phyloP scores from a whole-genome alignment of 2,888 invertebrate species.

The Ligdia adustata region DNA sequence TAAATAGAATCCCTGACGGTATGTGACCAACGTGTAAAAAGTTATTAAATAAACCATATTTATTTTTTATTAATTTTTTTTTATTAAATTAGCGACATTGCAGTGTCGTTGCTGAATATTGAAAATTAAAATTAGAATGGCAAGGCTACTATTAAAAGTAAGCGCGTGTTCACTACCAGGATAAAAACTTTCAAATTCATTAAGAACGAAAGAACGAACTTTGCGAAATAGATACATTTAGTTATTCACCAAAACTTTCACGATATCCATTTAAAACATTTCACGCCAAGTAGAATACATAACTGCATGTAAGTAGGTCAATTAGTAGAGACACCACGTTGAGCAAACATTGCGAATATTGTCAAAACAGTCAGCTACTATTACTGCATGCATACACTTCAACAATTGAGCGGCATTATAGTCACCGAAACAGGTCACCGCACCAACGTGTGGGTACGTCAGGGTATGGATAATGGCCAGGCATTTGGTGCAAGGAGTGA shows the following conservation, averaged over 20 bases:
- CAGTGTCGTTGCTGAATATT: too few relatives aligned
- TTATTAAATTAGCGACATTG: too few relatives aligned
- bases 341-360: slow-evolving; percentile 52
- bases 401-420: slow-evolving; percentile 38
- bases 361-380: slow-evolving; percentile 56
- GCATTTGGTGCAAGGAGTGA: slow-evolving; percentile 43
- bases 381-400: slow-evolving; percentile 18
- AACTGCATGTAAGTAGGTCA: slow-evolving; percentile 22
- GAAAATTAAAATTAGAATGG: too few relatives aligned
- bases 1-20: too few relatives aligned
- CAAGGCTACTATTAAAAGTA: too few relatives aligned
- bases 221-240: background rate
- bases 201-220: too few relatives aligned
- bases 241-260: too few relatives aligned
- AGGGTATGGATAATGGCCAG: slow-evolving; percentile 34
- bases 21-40: too few relatives aligned
- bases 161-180: too few relatives aligned
- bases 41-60: too few relatives aligned
- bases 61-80: too few relatives aligned
- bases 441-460: slow-evolving; percentile 30
- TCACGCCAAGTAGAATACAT: background rate
- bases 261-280: slow-evolving; percentile 8
- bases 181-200: too few relatives aligned
- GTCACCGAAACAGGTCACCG: slow-evolving; percentile 22
- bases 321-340: slow-evolving; percentile 20